Conservation (phyloP, 1,140 invertebrate genomes). For the Drosophila parabipectinata region DNA sequence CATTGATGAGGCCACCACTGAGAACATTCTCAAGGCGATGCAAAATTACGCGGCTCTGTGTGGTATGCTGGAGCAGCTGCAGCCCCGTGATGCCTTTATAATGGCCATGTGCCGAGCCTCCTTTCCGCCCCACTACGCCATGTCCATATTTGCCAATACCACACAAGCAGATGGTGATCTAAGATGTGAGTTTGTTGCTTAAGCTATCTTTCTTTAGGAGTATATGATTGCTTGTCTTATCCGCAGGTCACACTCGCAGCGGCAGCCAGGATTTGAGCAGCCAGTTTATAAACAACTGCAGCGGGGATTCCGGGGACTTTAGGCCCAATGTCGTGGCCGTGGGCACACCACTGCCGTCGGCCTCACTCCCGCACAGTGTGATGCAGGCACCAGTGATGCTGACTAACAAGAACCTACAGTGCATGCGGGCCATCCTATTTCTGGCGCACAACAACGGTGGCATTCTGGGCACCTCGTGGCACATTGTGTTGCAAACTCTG, state of each 20-base stretch:
- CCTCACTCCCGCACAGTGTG: slow-evolving; percentile 88
- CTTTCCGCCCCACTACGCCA: slow-evolving; percentile 96
- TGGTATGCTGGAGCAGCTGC: slow-evolving; percentile 89
- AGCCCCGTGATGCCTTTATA: slow-evolving; percentile 95
- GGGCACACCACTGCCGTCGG: slow-evolving; percentile 94
- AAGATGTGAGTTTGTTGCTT: slow-evolving; percentile 56
- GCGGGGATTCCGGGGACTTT: slow-evolving; percentile 86
- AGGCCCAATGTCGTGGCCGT: slow-evolving; percentile 97
- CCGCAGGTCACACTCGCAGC: slow-evolving; percentile 75
- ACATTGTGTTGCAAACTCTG: slow-evolving; percentile 96
- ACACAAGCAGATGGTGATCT: slow-evolving; percentile 73
- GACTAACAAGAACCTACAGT: slow-evolving; percentile 98
- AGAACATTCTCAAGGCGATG: slow-evolving; percentile 95
- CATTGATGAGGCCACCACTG: slow-evolving; percentile 95
- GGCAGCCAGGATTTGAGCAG: slow-evolving; percentile 85
- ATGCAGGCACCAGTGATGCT: slow-evolving; percentile 99
- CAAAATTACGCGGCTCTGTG: slow-evolving; percentile 93
- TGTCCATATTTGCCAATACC: slow-evolving; percentile 89
- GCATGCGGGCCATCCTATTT: slow-evolving; percentile 95
- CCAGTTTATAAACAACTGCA: slow-evolving; percentile 86
- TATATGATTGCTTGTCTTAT: not conserved
- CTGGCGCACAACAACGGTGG: slow-evolving; percentile 96
- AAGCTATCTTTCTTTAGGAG: not conserved
- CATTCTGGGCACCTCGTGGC: slow-evolving; percentile 96
- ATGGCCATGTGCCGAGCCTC: slow-evolving; percentile 97